phyloP scores from a whole-genome alignment of 1,140 invertebrate species.

The Zophobas atratus region DNA sequence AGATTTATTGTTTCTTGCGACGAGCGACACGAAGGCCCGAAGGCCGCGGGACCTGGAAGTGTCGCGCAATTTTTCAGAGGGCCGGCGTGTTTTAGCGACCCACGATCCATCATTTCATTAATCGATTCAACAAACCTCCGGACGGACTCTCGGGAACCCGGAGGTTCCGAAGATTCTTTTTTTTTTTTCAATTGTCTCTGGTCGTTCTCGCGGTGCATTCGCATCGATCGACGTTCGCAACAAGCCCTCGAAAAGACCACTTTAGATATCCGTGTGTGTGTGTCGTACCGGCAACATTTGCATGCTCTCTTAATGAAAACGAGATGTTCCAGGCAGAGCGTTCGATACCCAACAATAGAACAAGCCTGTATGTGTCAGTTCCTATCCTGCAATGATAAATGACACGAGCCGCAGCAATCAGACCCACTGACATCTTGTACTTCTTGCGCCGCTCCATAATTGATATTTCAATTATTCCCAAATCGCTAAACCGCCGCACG shows the following conservation, averaged over 20 bases:
- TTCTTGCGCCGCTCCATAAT: constrained; percentile 26
- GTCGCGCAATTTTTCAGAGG: too few relatives aligned
- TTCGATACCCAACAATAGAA: constrained; percentile 39
- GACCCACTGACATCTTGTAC: constrained; percentile 44
- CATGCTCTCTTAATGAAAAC: constrained; percentile 32
- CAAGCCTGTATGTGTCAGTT: constrained; percentile 37
- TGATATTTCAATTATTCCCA: constrained; percentile 32
- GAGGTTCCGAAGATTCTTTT: not conserved
- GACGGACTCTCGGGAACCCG: too few relatives aligned
- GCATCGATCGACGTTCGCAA: constrained; percentile 10
- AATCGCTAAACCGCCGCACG: not conserved
- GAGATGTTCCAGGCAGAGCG: constrained; percentile 33
- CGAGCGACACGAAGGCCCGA: not conserved
- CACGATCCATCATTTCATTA: too few relatives aligned
- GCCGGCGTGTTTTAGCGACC: too few relatives aligned
- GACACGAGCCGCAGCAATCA: constrained; percentile 30
- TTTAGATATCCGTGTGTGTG: constrained; percentile 14
- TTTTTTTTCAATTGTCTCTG: not conserved
- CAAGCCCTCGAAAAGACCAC: constrained; percentile 18
- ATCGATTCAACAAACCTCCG: too few relatives aligned
- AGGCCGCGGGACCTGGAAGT: not conserved
- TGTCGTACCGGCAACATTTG: constrained; percentile 21
- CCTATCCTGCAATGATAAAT: constrained; percentile 40
- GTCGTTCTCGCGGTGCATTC: not conserved
- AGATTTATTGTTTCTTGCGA: constrained; percentile 39